phyloP scores from a whole-genome alignment of 2,113 vertebrate genomes.

The Sinosuthora webbiana region DNA sequence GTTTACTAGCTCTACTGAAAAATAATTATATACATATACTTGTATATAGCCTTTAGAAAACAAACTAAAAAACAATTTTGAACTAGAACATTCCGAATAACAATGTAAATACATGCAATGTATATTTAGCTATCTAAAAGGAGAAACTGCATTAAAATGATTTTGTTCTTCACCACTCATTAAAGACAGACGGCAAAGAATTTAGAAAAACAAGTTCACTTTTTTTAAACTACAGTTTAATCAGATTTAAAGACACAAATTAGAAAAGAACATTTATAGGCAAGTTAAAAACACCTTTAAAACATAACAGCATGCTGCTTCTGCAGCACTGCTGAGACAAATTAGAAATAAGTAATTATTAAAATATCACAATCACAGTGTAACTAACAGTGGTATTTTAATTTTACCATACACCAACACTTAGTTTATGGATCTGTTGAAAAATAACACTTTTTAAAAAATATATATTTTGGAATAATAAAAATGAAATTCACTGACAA shows the following conservation, averaged over 20 bases:
- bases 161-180: neutral
- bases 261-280: constrained; percentile 74
- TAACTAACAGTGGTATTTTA: constrained; percentile 61
- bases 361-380: constrained; percentile 64
- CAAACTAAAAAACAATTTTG: neutral
- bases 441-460: constrained; percentile 81
- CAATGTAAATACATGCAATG: neutral
- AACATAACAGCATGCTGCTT: constrained; percentile 62
- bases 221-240: constrained; percentile 80
- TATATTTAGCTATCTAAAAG: neutral
- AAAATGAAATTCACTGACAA: constrained; percentile 72
- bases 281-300: constrained; percentile 76
- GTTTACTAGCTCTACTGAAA: neutral
- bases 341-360: constrained; percentile 58
- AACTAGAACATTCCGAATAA: neutral
- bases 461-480: constrained; percentile 77
- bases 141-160: neutral
- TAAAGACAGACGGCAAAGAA: constrained; percentile 12
- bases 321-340: constrained; percentile 58
- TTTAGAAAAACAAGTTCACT: constrained; percentile 1
- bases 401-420: constrained; percentile 57
- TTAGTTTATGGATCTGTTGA: constrained; percentile 69
- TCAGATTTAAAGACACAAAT: constrained; percentile 76
- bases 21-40: neutral
- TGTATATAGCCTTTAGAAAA: neutral